Conservation (phyloP, 1,140 invertebrate genomes). For the Pteromalus puparum region DNA sequence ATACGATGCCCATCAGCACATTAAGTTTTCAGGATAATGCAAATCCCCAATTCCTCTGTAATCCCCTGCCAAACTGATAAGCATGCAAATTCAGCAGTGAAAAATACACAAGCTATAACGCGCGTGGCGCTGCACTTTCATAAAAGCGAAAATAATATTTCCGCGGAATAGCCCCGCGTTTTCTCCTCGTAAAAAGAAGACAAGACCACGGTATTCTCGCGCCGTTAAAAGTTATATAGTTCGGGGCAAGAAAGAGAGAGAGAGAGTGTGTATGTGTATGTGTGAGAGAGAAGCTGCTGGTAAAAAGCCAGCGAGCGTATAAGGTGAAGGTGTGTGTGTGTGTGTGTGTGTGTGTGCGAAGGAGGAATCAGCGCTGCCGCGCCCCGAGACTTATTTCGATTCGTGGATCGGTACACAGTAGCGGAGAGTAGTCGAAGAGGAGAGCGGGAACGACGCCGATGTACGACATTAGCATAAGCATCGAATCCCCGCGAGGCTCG, state of each 20-base stretch:
- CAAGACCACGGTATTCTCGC: neutral
- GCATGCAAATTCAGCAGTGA: neutral
- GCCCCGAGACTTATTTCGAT: conserved; percentile 53
- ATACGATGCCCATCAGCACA: neutral
- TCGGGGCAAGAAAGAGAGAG: neutral
- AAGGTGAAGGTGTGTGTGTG: neutral
- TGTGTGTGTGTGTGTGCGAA: neutral
- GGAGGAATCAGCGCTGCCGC: neutral
- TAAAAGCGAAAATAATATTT: conserved; percentile 47
- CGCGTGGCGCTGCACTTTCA: too few species aligned
- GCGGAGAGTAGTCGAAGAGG: neutral
- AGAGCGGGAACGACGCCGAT: conserved; percentile 54
- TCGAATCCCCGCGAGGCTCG: conserved; percentile 41
- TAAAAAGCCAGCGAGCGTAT: neutral
- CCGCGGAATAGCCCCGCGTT: conserved; percentile 1
- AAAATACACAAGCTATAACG: too few species aligned
- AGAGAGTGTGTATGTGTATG: too few species aligned
- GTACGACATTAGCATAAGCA: conserved; percentile 59
- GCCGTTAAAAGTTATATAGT: conserved; percentile 31
- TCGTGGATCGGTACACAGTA: conserved; percentile 55
- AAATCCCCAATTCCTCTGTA: neutral
- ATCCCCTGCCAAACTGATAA: neutral
- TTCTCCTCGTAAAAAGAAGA: neutral
- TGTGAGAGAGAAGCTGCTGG: neutral
- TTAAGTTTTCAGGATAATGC: neutral